Conservation (phyloP, 2,888 invertebrate genomes). For the Andricus curvator region DNA sequence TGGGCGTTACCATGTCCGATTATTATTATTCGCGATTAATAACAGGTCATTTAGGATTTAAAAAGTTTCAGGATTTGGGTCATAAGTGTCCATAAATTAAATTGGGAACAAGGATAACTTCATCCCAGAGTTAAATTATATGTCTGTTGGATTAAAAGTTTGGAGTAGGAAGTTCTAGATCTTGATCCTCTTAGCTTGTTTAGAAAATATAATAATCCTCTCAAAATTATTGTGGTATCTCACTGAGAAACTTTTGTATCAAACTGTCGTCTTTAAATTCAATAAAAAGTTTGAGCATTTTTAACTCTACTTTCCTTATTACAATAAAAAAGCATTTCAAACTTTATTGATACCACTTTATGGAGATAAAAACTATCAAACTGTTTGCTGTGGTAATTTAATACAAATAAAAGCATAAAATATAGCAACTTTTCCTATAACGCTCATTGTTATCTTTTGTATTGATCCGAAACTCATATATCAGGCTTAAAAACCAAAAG, state of each 20-base stretch:
- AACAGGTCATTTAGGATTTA: background rate
- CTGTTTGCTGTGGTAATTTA: too few relatives aligned
- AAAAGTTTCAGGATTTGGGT: background rate
- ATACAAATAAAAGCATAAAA: background rate
- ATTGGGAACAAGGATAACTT: background rate
- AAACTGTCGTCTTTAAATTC: too few relatives aligned
- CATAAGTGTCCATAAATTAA: background rate
- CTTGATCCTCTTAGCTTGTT: constrained; percentile 1
- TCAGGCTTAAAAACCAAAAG: constrained; percentile 5
- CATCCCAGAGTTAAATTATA: background rate
- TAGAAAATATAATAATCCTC: constrained; percentile 44
- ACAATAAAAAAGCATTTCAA: too few relatives aligned
- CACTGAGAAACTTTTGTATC: too few relatives aligned
- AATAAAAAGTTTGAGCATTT: background rate
- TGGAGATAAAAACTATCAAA: too few relatives aligned
- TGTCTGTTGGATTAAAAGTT: too few relatives aligned
- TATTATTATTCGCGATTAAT: background rate
- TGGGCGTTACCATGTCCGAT: background rate
- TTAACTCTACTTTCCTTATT: background rate
- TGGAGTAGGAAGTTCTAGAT: background rate
- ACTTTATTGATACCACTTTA: too few relatives aligned
- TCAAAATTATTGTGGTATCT: constrained; percentile 30
- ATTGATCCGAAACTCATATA: constrained; percentile 3
- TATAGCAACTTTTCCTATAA: background rate
- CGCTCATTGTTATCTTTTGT: background rate